These are phyloP conservation scores for Tenthredo livida DNA, from an alignment of 2,888 invertebrate genomes.

Conservation along the genomic window DNA sequence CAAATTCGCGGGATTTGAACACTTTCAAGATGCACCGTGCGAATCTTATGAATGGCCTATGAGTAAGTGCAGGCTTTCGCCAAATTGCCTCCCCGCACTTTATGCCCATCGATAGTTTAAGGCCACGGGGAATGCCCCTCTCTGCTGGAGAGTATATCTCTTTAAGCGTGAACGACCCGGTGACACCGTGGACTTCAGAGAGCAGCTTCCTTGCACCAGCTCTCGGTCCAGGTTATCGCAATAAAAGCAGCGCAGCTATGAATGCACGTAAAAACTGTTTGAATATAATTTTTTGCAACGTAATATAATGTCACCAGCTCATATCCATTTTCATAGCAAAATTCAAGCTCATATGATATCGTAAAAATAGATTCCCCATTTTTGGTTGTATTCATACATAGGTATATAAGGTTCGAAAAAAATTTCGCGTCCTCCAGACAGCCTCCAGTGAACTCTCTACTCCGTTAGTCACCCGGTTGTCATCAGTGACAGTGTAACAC, in stretches of 20 bases:
- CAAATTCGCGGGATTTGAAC: background rate
- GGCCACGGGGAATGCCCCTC: background rate
- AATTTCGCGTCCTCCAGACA: background rate
- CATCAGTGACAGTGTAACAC: conserved; percentile 7
- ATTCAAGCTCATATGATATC: background rate
- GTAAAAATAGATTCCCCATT: background rate
- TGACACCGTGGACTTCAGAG: conserved; percentile 39
- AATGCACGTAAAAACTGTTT: background rate
- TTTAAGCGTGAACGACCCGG: conserved; percentile 51
- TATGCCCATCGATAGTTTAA: background rate
- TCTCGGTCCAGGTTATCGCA: background rate
- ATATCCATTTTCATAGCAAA: background rate
- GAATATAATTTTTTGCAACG: background rate
- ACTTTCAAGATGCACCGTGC: background rate
- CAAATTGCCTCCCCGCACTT: background rate
- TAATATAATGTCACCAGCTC: background rate
- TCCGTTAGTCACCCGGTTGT: conserved; percentile 39
- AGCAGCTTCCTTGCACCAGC: conserved; percentile 24
- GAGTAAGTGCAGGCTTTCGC: background rate
- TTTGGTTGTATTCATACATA: background rate
- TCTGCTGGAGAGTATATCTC: conserved; percentile 8
- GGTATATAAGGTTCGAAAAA: background rate
- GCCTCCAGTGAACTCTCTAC: conserved; percentile 8
- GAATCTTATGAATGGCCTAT: background rate
- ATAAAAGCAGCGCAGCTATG: background rate